Conservation (phyloP, 2,888 invertebrate species). For the Aporophyla nigra region DNA sequence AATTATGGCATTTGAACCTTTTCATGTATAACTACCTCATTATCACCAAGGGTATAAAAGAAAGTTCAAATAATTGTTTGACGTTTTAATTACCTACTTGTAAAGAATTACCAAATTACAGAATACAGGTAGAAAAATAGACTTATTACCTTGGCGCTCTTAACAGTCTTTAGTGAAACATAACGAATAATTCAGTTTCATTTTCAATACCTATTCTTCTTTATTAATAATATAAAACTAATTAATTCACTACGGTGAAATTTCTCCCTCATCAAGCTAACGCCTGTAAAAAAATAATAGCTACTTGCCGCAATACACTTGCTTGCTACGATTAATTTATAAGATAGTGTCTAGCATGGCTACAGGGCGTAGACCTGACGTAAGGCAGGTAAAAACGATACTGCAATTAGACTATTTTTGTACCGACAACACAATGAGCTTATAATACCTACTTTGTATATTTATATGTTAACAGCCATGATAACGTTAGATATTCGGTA, state of each 20-base stretch:
- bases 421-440: conserved; percentile 10
- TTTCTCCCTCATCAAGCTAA: conserved; percentile 24
- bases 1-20: neutral
- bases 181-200: neutral
- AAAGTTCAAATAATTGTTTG: conserved; percentile 25
- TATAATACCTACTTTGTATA: conserved; percentile 1
- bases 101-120: conserved; percentile 10
- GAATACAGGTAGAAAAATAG: conserved; percentile 5
- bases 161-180: neutral
- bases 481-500: neutral
- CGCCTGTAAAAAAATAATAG: conserved; percentile 63
- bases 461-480: neutral
- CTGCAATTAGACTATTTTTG: conserved; percentile 52
- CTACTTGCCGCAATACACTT: conserved; percentile 37
- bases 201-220: neutral
- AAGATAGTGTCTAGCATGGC: conserved; percentile 62
- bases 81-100: conserved; percentile 38
- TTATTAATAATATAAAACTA: conserved; percentile 16
- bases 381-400: conserved; percentile 50
- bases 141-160: conserved; percentile 10
- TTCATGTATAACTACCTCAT: neutral
- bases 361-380: conserved; percentile 58
- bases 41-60: conserved; percentile 7
- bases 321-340: conserved; percentile 63
- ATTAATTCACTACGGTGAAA: conserved; percentile 29